Conservation (phyloP, 2,113 vertebrate genomes). For the Cromileptes altivelis region DNA sequence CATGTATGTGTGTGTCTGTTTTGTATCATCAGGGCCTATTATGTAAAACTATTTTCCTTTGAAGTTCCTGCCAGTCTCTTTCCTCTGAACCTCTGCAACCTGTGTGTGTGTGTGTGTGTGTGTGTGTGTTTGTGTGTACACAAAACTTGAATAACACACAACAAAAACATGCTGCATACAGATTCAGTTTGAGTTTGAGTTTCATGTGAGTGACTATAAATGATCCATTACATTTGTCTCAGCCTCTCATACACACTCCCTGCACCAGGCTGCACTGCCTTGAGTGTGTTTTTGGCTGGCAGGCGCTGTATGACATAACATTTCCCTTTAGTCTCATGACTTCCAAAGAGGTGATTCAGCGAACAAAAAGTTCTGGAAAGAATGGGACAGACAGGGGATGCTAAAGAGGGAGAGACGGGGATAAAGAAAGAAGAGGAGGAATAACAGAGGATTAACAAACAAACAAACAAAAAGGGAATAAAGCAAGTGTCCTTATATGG, state of each 20-base stretch:
- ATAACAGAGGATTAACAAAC: not conserved
- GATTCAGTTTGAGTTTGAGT: not conserved
- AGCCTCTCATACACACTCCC: not conserved
- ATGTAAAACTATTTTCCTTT: conserved; percentile 46
- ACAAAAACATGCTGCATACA: conserved; percentile 5
- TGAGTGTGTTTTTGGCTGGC: conserved; percentile 59
- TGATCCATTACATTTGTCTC: not conserved
- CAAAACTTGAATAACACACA: not conserved
- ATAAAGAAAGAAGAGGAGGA: not conserved
- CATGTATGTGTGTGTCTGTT: not conserved
- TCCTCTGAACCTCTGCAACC: conserved; percentile 44
- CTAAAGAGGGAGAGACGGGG: not conserved
- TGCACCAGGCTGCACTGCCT: not conserved
- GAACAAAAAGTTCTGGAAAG: conserved; percentile 36
- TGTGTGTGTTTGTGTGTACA: not conserved
- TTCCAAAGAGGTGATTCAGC: conserved; percentile 56
- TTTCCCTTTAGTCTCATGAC: conserved; percentile 74
- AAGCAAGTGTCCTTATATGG: conserved; percentile 34
- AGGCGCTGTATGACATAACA: conserved; percentile 71
- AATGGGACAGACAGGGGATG: conserved; percentile 14
- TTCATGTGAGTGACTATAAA: not conserved
- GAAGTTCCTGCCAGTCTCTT: conserved; percentile 43
- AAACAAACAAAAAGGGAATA: not conserved
- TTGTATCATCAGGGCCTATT: conserved; percentile 3
- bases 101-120: no score